These are phyloP conservation scores for Hypomecis atomaria DNA, from an alignment of 2,888 invertebrate genomes.

Conservation along the genomic window DNA sequence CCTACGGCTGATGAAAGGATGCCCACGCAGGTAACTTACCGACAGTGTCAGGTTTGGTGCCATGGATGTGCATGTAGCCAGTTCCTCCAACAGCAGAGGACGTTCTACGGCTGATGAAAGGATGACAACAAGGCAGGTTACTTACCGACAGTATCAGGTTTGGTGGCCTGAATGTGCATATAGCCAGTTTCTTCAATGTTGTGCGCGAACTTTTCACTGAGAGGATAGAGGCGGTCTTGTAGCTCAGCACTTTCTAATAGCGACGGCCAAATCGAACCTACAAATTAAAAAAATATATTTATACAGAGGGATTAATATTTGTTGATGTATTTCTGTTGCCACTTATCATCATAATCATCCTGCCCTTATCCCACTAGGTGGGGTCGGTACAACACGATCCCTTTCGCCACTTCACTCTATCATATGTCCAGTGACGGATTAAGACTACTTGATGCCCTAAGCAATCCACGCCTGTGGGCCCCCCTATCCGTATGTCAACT, in stretches of 20 bases:
- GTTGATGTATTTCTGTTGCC: no score
- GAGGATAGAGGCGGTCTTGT: slow-evolving; percentile 78
- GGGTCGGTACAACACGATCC: no score
- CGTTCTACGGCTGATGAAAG: no score
- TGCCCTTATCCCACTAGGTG: no score
- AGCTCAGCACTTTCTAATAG: slow-evolving; percentile 77
- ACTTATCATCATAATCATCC: no score
- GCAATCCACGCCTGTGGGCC: no score
- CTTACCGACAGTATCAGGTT: slow-evolving; percentile 89
- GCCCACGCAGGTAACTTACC: background rate
- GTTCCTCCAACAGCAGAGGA: slow-evolving; percentile 71
- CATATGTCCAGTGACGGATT: no score
- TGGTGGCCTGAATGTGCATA: slow-evolving; percentile 86
- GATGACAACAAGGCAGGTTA: slow-evolving; percentile 15
- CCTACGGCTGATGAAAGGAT: no score
- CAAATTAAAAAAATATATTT: slow-evolving; percentile 41
- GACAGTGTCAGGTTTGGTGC: background rate
- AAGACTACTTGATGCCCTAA: no score
- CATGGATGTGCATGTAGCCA: slow-evolving; percentile 54
- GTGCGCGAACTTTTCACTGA: slow-evolving; percentile 53
- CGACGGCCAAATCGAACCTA: slow-evolving; percentile 78
- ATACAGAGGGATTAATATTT: no score
- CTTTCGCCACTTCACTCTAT: no score
- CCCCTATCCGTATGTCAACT: no score
- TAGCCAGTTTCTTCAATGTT: slow-evolving; percentile 67